Evolutionary conservation across 2,113 vertebrate species (phyloP), one percentile per base, ranked within the genome.

Genomic region (Cairina moschata): DNA sequence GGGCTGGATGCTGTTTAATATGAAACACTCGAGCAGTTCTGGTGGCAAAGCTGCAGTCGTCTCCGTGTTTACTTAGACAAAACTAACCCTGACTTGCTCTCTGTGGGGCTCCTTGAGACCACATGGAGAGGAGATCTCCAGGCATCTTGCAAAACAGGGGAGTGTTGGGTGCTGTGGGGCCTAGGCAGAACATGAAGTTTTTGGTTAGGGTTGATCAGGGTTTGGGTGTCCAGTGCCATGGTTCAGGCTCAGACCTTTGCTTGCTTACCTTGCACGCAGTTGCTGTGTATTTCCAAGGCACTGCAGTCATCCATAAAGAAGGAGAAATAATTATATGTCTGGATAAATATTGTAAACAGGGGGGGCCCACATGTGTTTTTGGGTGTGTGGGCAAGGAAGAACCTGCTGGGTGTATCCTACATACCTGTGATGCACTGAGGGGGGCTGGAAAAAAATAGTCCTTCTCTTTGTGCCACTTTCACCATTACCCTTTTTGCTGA

Each of bases 71-170:
- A 9, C 25, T 68, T 22, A 13, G 11, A 38, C 1, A 4, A 72
- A 94, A 28, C 36, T 25, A 65, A 73, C 2, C 6, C 29, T 17
- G 13, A 9, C 32, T 32, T 40, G 6, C 32, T 89, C 16, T 1
- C 4, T 3, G 26, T 0, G 0, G 22, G 13, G 28, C 12, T 83
- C 25, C 75, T 65, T 2, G 5, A n/a, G 31, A 38, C 18, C 4
- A 4, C 1, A 0, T 12, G 44, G 20, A 36, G 18, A 82, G 40
- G 2, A 17, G 18, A 38, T 52, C 6, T 11, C 17, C 34, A 56
- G 8, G 23, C 6, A 66, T 52, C 63, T 52, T 60, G 65, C 34
- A 60, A 48, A 21, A 46, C 4, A 72, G n/a, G 21, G 9, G 1
- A 20, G 6, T 11, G 2, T 11, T 32, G 29, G 13, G 20, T 46